Evolutionary conservation across 2,113 vertebrate genomes (phyloP), one percentile per base, ranked within the genome.

Genomic region (Galeopterus variegatus): DNA sequence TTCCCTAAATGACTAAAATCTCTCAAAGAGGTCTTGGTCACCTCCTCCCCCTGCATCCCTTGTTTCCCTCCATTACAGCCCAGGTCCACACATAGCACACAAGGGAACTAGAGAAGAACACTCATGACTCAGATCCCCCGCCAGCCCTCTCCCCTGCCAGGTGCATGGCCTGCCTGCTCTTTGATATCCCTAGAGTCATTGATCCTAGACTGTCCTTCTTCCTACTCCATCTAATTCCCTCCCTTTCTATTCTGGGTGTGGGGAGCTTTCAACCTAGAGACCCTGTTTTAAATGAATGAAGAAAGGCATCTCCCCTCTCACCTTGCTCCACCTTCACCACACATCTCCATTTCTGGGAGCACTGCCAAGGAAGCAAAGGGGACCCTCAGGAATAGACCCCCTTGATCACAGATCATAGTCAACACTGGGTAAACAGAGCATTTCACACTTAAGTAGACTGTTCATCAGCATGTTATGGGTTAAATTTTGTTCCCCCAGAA

Each of bases 141-240:
- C 33, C 72, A 67, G 33, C 6, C 24, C 62, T 24, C n/a, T 70
- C 69, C n/a, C 58, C 13, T 33, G 36, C 41, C 26, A 2, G 19
- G 21, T 2, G 1, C 0, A 0, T 50, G 52, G 33, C 18, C 6
- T 1, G 2, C 33, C 82, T 70, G n/a, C 8, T 45, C 58, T 72
- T 72, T 26, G 60, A 56, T 15, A n/a, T 50, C 5, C 62, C 58
- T n/a, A 24, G 81, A 87, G 33, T 73, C 64, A 33, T 12, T 58
- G 64, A n/a, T 89, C 85, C 64, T 80, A 84, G 31, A 81, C 45
- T 60, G 28, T 19, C 50, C 69, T 69, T 88, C 73, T 24, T 54
- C n/a, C 14, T 28, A 33, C 6, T 17, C 13, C 33, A 24, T 64
- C 14, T 31, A 41, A 62, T 67, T 58, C 56, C 24, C 48, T 58